Evolutionary conservation across 2,888 invertebrate species (phyloP).

Genomic region (Balanococcus diminutus): DNA sequence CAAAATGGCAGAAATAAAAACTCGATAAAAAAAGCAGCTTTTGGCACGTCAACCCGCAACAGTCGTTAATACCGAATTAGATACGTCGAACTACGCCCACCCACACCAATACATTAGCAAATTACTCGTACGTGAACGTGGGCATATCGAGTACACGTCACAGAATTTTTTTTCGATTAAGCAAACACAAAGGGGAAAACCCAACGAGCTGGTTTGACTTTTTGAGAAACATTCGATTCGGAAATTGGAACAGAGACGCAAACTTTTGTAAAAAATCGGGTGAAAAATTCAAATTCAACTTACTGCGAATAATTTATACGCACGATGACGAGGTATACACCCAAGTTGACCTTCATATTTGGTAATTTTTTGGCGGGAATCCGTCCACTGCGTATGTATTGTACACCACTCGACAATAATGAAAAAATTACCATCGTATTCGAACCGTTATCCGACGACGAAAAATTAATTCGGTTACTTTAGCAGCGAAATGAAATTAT

Average conservation of each 20-base stretch:
- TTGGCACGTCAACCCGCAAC: not conserved
- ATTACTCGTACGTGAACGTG: not conserved
- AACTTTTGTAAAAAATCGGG: not conserved
- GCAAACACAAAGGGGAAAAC: too few relatives aligned
- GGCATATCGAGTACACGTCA: not conserved
- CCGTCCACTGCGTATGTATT: not conserved
- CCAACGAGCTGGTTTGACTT: too few relatives aligned
- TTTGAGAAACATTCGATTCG: not conserved
- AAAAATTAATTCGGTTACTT: not conserved
- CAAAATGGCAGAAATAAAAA: not conserved
- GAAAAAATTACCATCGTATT: not conserved
- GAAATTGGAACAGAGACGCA: not conserved
- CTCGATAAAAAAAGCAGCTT: not conserved
- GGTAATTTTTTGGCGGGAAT: not conserved
- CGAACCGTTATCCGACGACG: not conserved
- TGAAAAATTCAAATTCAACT: not conserved
- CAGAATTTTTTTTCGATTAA: too few relatives aligned
- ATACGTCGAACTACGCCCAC: conserved; percentile 18
- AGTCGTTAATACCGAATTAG: not conserved
- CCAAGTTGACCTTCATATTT: not conserved
- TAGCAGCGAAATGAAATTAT: not conserved
- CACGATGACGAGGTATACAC: not conserved
- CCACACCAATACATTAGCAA: not conserved
- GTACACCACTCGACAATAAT: not conserved
- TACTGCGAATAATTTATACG: not conserved